Percentiles rank a stretch among this genome's conserved stretches.
Evolutionary conservation across 2,113 vertebrate species (phyloP).

Genomic region (Ellobius talpinus): DNA sequence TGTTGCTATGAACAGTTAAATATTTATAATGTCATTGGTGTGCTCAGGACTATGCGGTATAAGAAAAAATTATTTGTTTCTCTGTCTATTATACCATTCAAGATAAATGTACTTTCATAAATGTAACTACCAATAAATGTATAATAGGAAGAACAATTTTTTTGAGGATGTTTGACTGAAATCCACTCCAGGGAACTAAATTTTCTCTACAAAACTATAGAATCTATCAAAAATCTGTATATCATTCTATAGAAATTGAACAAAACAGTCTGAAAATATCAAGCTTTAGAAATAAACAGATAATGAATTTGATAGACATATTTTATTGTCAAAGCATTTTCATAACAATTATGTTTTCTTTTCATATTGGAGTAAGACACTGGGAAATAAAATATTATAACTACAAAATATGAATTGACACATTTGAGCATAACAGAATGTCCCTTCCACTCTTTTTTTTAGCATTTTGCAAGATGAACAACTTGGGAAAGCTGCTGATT

Average conservation of each 20-base stretch:
- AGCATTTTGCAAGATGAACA: conserved; percentile 54
- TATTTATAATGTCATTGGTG: background rate
- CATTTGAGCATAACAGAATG: conserved; percentile 49
- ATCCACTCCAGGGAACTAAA: background rate
- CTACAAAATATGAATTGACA: conserved; percentile 20
- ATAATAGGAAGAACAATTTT: background rate
- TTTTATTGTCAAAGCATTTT: conserved; percentile 31
- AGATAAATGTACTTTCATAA: background rate
- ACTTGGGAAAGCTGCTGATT: conserved; percentile 66
- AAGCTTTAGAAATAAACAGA: conserved; percentile 43
- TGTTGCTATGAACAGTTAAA: background rate
- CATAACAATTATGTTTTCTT: background rate
- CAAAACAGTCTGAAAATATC: background rate
- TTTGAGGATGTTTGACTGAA: background rate
- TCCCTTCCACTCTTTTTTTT: background rate
- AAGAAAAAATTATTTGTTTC: conserved; percentile 24
- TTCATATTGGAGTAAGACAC: background rate
- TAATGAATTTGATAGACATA: background rate
- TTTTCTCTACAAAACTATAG: conserved; percentile 27
- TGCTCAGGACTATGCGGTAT: background rate
- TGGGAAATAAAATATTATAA: conserved; percentile 54
- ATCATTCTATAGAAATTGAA: background rate
- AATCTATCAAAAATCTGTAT: background rate
- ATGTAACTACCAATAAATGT: background rate
- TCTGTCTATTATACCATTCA: background rate